Percentiles rank a stretch among this genome's conserved stretches.
phyloP scores from a whole-genome alignment of 2,797 vertebrate genomes.

The Acropternis orthonyx region DNA sequence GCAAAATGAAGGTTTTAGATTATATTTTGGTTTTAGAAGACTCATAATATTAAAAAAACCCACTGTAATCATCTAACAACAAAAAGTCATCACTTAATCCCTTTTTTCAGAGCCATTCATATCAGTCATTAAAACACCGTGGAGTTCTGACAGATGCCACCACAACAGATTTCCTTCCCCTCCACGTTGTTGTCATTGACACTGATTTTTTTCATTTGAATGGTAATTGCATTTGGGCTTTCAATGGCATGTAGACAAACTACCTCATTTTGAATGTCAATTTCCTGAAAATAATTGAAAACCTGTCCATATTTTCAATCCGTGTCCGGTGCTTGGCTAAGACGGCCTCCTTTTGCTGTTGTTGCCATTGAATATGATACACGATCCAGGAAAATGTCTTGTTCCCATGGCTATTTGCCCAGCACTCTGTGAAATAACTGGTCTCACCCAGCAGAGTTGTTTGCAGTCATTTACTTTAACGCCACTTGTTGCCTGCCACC shows the following conservation, averaged over 20 bases:
- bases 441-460: conserved; percentile 27
- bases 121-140: conserved; percentile 42
- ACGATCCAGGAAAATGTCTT: not conserved
- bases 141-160: conserved; percentile 25
- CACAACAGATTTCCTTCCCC: not conserved
- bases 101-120: not conserved
- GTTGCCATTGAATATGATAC: not conserved
- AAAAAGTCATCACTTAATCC: conserved; percentile 28
- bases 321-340: conserved; percentile 21
- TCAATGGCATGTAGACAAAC: conserved; percentile 30
- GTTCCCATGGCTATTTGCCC: conserved; percentile 3
- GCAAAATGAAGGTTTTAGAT: not conserved
- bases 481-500: not conserved
- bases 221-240: conserved; percentile 45
- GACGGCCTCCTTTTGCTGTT: not conserved
- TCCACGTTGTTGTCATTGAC: conserved; percentile 40
- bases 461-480: conserved; percentile 23
- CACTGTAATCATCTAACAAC: not conserved
- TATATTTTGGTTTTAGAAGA: not conserved
- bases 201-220: conserved; percentile 4
- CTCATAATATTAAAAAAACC: conserved; percentile 3
- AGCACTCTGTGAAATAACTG: not conserved
- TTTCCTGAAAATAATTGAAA: conserved; percentile 61
- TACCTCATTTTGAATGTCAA: conserved; percentile 26
- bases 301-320: conserved; percentile 26